Conservation (phyloP, 2,888 invertebrate genomes). For the Drosophila monieri region DNA sequence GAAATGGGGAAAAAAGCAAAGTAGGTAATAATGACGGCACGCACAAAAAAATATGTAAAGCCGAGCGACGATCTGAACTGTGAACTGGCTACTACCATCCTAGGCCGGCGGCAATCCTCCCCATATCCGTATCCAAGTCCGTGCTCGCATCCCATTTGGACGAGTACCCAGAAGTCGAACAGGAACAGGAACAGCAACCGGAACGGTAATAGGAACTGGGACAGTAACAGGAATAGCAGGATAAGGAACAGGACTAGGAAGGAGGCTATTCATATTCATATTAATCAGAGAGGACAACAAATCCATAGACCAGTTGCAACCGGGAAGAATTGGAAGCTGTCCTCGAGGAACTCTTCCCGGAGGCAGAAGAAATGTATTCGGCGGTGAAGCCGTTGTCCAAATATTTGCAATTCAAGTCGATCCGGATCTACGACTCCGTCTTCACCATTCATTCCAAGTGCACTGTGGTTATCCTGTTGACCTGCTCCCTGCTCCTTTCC, state of each 20-base stretch:
- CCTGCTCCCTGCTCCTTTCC: constrained; percentile 90
- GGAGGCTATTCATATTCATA: background rate
- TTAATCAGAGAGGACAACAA: background rate
- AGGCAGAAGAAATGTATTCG: constrained; percentile 86
- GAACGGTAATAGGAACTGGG: background rate
- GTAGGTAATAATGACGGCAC: constrained; percentile 59
- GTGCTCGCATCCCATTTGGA: background rate
- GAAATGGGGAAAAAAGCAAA: constrained; percentile 45
- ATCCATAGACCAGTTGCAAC: constrained; percentile 2
- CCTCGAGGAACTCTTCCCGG: constrained; percentile 61
- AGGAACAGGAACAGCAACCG: background rate
- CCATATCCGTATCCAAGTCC: constrained; percentile 2
- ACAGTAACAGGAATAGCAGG: background rate
- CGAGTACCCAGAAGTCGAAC: background rate
- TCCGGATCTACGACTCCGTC: constrained; percentile 89
- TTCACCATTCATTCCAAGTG: constrained; percentile 90
- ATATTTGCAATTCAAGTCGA: constrained; percentile 87
- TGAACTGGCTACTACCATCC: constrained; percentile 50
- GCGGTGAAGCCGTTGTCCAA: constrained; percentile 87
- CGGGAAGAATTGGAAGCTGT: constrained; percentile 59
- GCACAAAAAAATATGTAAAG: constrained; percentile 57
- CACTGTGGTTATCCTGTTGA: constrained; percentile 89
- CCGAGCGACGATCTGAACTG: constrained; percentile 55
- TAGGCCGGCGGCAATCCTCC: constrained; percentile 23
- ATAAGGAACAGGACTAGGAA: background rate